These are phyloP conservation scores for Emydoidea blandingii DNA, from an alignment of 2,797 vertebrate species.

Conservation along the genomic window DNA sequence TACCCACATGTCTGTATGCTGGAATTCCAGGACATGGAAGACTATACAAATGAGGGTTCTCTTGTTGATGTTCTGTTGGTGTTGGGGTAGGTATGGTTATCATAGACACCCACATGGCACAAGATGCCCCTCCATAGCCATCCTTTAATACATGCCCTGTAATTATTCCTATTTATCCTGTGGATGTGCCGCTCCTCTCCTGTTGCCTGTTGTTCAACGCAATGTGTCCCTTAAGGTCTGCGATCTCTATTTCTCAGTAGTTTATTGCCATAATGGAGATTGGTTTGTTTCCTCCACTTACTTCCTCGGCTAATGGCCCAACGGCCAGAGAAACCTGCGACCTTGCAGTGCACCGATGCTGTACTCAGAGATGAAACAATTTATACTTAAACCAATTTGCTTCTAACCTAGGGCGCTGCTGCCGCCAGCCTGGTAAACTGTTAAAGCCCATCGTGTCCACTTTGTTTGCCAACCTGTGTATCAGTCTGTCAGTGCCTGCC, in stretches of 20 bases:
- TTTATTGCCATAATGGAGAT: not conserved
- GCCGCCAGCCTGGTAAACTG: conserved; percentile 57
- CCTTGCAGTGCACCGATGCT: conserved; percentile 29
- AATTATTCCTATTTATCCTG: not conserved
- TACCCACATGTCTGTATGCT: not conserved
- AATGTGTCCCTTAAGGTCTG: not conserved
- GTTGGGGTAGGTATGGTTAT: not conserved
- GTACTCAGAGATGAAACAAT: conserved; percentile 32
- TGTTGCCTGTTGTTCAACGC: not conserved
- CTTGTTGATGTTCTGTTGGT: not conserved
- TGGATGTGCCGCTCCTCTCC: not conserved
- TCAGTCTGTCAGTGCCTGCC: conserved; percentile 31
- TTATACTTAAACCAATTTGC: conserved; percentile 67
- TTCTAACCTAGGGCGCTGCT: conserved; percentile 46
- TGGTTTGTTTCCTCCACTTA: not conserved
- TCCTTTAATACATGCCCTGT: not conserved
- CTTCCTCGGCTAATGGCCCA: conserved; percentile 28
- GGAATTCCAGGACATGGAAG: not conserved
- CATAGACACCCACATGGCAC: not conserved
- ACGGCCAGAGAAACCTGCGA: conserved; percentile 36
- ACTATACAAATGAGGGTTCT: not conserved
- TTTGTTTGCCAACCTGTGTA: conserved; percentile 37
- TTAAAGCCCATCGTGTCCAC: conserved; percentile 57
- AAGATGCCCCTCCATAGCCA: not conserved
- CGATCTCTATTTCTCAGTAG: not conserved